Conservation (phyloP, 2,113 vertebrate species). For the Chaetops frenatus region DNA sequence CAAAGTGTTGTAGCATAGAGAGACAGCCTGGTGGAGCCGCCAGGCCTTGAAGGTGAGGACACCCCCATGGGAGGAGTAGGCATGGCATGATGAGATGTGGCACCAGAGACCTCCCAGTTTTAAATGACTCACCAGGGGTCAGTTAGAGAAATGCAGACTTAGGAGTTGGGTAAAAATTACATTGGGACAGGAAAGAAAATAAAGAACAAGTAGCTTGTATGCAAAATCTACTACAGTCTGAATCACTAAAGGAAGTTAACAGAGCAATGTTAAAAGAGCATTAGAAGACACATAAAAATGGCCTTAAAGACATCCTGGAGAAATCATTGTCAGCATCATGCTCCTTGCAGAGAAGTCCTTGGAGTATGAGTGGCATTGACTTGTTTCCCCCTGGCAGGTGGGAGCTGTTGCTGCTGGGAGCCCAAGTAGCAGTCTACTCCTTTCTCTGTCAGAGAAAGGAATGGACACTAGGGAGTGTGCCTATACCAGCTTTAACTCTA, state of each 20-base stretch:
- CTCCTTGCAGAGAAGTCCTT: not conserved
- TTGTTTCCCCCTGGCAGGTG: not conserved
- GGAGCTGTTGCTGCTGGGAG: not conserved
- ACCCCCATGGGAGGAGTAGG: not conserved
- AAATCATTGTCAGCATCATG: not conserved
- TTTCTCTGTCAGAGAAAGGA: not conserved
- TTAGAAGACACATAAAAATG: not conserved
- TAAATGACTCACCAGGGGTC: not conserved
- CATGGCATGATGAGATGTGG: not conserved
- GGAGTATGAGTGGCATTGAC: not conserved
- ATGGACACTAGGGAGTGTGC: not conserved
- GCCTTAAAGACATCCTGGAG: not conserved
- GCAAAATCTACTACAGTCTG: not conserved
- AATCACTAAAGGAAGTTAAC: not conserved
- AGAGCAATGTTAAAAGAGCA: not conserved
- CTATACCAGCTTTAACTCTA: not conserved
- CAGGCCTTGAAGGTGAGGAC: not conserved
- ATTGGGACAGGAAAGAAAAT: not conserved
- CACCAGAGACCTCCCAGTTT: not conserved
- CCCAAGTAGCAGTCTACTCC: not conserved
- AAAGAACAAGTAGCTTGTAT: not conserved
- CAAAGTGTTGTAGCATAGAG: accelerated
- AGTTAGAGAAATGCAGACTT: not conserved
- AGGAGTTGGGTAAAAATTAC: not conserved
- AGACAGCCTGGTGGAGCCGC: not conserved